phyloP scores from a whole-genome alignment of 2,888 invertebrate species.

The Hypomecis atomaria region DNA sequence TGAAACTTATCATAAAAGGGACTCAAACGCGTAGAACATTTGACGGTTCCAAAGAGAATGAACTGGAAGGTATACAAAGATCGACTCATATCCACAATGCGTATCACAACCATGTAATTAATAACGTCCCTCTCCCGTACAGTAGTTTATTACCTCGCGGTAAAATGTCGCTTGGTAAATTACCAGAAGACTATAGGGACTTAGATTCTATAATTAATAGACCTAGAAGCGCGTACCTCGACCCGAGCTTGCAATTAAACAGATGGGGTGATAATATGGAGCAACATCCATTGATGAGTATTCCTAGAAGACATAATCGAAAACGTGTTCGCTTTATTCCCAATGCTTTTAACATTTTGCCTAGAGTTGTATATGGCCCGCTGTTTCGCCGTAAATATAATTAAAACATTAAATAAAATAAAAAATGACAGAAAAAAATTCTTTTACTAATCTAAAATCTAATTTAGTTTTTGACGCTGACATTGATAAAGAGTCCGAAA shows the following conservation, averaged over 20 bases:
- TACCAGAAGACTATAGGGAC: slow-evolving; percentile 24
- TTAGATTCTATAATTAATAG: slow-evolving; percentile 15
- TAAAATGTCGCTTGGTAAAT: slow-evolving; percentile 15
- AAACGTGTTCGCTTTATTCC: slow-evolving; percentile 33
- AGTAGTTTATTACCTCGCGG: slow-evolving; percentile 2
- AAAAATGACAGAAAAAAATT: not conserved
- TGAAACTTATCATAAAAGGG: slow-evolving; percentile 31
- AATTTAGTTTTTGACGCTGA: too few relatives aligned
- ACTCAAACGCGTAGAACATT: slow-evolving; percentile 17
- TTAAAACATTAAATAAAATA: slow-evolving; percentile 1
- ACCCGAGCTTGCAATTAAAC: slow-evolving; percentile 31
- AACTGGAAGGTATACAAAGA: slow-evolving; percentile 13
- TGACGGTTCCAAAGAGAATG: not conserved
- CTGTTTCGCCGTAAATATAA: slow-evolving; percentile 24
- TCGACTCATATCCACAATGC: slow-evolving; percentile 16
- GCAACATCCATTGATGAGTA: slow-evolving; percentile 30
- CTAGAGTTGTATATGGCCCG: slow-evolving; percentile 38
- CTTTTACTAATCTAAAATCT: not conserved
- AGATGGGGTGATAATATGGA: slow-evolving; percentile 28
- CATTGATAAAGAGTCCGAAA: too few relatives aligned
- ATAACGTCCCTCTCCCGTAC: slow-evolving; percentile 25
- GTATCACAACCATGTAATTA: slow-evolving; percentile 23
- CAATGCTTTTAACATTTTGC: slow-evolving; percentile 34
- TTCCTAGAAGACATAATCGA: slow-evolving; percentile 30
- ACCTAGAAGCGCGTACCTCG: slow-evolving; percentile 17